phyloP scores from a whole-genome alignment of 1,140 invertebrate species.

The Drosophila baimaii region DNA sequence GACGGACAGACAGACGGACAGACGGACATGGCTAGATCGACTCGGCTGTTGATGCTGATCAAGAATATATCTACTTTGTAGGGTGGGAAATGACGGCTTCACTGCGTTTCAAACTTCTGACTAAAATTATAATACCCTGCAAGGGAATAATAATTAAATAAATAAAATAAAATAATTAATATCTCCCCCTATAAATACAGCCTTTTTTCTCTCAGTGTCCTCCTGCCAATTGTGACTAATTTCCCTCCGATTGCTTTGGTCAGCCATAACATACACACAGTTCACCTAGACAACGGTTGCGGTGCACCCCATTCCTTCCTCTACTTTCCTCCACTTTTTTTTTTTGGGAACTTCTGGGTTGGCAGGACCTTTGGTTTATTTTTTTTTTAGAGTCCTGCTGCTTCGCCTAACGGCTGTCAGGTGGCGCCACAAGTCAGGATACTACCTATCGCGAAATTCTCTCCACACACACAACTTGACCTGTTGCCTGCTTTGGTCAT shows the following conservation, averaged over 20 bases:
- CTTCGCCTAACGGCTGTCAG: not conserved
- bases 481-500: slow-evolving; percentile 18
- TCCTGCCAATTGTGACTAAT: slow-evolving; percentile 3
- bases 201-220: not conserved
- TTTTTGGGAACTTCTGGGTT: not conserved
- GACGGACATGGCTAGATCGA: no score
- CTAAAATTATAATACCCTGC: no score
- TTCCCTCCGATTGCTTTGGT: slow-evolving; percentile 26
- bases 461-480: not conserved
- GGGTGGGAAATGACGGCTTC: no score
- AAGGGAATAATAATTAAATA: not conserved
- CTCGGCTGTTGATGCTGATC: no score
- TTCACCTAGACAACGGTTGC: slow-evolving; percentile 37
- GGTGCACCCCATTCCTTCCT: not conserved
- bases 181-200: not conserved
- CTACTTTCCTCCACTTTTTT: not conserved
- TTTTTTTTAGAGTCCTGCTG: not conserved
- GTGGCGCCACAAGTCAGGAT: not conserved
- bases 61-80: no score
- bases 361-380: not conserved
- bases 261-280: slow-evolving; percentile 1
- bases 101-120: no score
- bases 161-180: not conserved
- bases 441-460: not conserved
- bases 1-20: no score